Conservation (phyloP, 2,113 vertebrate species). For the Murina feae region DNA sequence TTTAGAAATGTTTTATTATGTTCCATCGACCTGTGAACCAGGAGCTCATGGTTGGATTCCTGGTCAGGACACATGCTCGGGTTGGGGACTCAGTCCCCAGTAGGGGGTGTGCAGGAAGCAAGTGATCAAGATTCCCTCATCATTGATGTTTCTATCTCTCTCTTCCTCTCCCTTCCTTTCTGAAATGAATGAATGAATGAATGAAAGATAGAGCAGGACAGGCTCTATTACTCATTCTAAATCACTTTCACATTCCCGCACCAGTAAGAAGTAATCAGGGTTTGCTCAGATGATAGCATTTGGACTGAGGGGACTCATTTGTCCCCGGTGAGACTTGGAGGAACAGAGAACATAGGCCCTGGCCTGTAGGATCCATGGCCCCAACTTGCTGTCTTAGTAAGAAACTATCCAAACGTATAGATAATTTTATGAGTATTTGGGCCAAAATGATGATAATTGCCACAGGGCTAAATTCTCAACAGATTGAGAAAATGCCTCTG, state of each 20-base stretch:
- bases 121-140: no score
- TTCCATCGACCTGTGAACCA: not conserved
- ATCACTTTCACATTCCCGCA: not conserved
- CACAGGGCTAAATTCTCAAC: no score
- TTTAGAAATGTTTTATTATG: slow-evolving; percentile 8
- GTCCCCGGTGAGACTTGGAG: not conserved
- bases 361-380: not conserved
- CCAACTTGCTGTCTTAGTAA: not conserved
- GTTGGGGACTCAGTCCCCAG: no score
- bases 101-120: no score
- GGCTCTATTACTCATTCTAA: not conserved
- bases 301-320: not conserved
- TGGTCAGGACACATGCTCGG: no score
- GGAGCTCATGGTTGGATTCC: no score
- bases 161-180: no score
- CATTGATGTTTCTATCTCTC: no score
- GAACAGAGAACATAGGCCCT: not conserved
- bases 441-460: not conserved
- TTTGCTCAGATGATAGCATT: not conserved
- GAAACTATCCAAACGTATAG: not conserved
- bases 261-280: not conserved
- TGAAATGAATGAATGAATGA: no score
- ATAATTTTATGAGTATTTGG: not conserved
- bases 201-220: no score
- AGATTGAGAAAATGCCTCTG: not conserved